Conservation (phyloP, 2,888 invertebrate species). For the Spilarctia lutea region DNA sequence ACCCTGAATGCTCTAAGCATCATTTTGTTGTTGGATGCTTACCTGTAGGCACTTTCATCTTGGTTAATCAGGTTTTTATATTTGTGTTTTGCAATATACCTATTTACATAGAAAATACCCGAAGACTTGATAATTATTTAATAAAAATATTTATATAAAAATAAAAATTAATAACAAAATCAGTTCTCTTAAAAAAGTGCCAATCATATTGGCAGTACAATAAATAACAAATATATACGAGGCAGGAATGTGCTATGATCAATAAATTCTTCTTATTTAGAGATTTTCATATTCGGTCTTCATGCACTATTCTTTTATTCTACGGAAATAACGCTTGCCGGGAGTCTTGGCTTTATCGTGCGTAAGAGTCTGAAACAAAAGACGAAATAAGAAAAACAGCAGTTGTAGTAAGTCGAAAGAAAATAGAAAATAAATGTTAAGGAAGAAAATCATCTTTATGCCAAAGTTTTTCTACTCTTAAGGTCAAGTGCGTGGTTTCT, state of each 20-base stretch:
- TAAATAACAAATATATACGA: neutral
- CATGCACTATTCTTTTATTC: slow-evolving; percentile 60
- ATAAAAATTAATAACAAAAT: slow-evolving; percentile 45
- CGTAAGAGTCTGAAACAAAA: slow-evolving; percentile 84
- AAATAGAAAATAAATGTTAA: too few species aligned
- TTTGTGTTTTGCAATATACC: neutral
- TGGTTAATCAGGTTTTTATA: neutral
- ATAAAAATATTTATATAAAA: slow-evolving; percentile 45
- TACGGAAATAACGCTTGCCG: slow-evolving; percentile 86
- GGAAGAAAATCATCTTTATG: too few species aligned
- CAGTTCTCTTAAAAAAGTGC: slow-evolving; percentile 31
- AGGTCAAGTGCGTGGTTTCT: neutral
- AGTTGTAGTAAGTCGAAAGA: neutral
- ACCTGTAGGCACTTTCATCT: neutral
- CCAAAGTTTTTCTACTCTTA: neutral
- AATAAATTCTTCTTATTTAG: neutral
- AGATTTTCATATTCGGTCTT: neutral
- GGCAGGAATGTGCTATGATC: slow-evolving; percentile 7
- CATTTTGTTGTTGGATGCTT: neutral
- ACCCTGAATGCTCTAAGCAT: neutral
- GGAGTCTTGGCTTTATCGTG: slow-evolving; percentile 83
- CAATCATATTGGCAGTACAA: slow-evolving; percentile 11
- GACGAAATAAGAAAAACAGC: slow-evolving; percentile 12
- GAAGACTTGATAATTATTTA: slow-evolving; percentile 21
- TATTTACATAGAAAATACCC: neutral